A percentile compares a stretch with the other conserved stretches of the same genome.
Evolutionary conservation across 2,113 vertebrate genomes (phyloP).

Genomic region (Prionailurus viverrinus): DNA sequence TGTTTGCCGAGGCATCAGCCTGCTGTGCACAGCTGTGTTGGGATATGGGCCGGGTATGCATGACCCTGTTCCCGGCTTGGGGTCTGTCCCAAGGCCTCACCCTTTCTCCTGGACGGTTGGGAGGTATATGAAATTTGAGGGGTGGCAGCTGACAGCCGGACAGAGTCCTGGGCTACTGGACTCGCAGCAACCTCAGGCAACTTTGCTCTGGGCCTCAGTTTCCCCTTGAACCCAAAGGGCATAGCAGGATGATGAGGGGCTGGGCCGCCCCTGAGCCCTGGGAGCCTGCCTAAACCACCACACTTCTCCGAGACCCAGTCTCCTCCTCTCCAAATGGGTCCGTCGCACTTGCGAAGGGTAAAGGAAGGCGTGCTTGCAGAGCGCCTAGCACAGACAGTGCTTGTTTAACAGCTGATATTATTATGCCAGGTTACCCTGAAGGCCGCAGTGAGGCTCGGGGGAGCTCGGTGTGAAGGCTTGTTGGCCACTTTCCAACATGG

Average conservation of each 20-base stretch:
- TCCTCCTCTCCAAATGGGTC: background rate
- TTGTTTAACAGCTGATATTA: rapidly evolving
- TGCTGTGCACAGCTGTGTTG: background rate
- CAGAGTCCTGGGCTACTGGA: background rate
- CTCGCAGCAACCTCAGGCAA: background rate
- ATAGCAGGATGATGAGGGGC: background rate
- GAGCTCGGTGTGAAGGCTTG: background rate
- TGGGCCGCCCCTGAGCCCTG: too few species aligned
- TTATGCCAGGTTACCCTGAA: rapidly evolving
- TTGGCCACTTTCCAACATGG: background rate
- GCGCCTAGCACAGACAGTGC: rapidly evolving
- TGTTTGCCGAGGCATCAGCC: background rate
- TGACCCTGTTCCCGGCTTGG: background rate
- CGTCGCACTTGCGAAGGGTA: rapidly evolving
- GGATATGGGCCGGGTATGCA: rapidly evolving
- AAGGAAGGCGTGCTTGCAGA: rapidly evolving
- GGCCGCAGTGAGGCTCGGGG: background rate
- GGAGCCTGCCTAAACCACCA: background rate
- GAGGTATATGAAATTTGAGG: too few species aligned
- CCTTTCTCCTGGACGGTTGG: background rate
- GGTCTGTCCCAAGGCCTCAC: background rate
- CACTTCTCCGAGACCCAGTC: background rate
- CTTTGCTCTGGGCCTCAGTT: background rate
- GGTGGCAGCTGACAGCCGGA: background rate
- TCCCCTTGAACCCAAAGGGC: background rate